These are phyloP conservation scores for Stomatorhinus walkeri DNA, from an alignment of 2,797 vertebrate species.

Conservation along the genomic window DNA sequence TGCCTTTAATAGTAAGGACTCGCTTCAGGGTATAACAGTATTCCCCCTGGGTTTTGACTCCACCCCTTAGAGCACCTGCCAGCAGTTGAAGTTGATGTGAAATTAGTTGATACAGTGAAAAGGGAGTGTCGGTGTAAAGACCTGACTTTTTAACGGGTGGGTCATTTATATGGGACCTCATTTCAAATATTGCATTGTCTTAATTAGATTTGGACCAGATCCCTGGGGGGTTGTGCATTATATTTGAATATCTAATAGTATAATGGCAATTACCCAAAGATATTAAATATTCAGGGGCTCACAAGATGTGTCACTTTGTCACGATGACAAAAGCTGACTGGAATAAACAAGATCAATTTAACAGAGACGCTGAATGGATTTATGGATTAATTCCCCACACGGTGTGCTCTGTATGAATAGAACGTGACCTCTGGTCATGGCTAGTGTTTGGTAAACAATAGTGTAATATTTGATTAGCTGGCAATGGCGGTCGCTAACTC, in stretches of 20 bases:
- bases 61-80: not conserved
- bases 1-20: not conserved
- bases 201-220: not conserved
- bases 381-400: conserved; percentile 19
- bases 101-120: not conserved
- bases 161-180: not conserved
- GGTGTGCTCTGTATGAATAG: not conserved
- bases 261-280: not conserved
- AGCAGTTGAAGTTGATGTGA: not conserved
- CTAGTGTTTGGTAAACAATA: conserved; percentile 12
- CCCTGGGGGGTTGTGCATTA: not conserved
- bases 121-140: not conserved
- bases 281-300: not conserved
- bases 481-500: not conserved
- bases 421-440: conserved; percentile 6
- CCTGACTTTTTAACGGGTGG: not conserved
- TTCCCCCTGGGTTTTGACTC: not conserved
- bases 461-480: conserved; percentile 20
- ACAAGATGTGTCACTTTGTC: not conserved
- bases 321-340: conserved; percentile 9
- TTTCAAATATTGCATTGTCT: not conserved
- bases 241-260: conserved; percentile 9
- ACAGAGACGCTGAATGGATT: conserved; percentile 14
- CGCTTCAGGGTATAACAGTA: not conserved
- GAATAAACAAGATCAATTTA: conserved; percentile 22